Evolutionary conservation across 2,113 vertebrate species (phyloP).

Genomic region (Phasianus colchicus): DNA sequence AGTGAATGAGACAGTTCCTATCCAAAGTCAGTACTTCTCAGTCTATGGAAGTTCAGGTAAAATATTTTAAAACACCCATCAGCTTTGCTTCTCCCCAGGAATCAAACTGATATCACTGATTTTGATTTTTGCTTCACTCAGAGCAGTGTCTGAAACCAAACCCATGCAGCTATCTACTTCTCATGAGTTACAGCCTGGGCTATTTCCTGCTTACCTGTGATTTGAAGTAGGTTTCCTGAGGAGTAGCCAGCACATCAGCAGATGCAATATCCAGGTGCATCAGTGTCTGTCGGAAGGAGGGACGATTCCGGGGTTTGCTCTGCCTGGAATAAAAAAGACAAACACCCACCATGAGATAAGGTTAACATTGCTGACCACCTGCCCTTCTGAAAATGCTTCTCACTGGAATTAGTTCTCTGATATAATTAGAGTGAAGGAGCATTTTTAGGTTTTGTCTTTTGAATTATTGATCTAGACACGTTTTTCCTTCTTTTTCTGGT

Average conservation of each 20-base stretch:
- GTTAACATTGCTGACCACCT: background rate
- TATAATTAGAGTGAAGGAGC: background rate
- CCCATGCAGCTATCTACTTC: background rate
- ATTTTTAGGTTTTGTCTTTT: background rate
- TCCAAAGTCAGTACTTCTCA: background rate
- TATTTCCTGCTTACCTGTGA: slow-evolving; percentile 86
- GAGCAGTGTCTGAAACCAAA: background rate
- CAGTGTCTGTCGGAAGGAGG: slow-evolving; percentile 96
- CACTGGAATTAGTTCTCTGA: background rate
- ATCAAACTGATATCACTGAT: background rate
- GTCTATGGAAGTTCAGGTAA: background rate
- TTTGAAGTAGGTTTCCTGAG: slow-evolving; percentile 99
- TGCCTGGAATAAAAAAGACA: slow-evolving; percentile 81
- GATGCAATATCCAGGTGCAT: slow-evolving; percentile 97
- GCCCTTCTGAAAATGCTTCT: background rate
- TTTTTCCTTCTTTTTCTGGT: background rate
- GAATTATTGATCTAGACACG: background rate
- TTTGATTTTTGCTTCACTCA: background rate
- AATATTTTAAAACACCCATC: background rate
- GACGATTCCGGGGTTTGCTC: slow-evolving; percentile 95
- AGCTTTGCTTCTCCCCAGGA: background rate
- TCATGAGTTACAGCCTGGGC: background rate
- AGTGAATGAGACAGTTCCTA: background rate
- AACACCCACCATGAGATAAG: background rate
- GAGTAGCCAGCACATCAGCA: slow-evolving; percentile 92